Evolutionary conservation across 2,888 invertebrate species (phyloP).

Genomic region (Acleris cristana): DNA sequence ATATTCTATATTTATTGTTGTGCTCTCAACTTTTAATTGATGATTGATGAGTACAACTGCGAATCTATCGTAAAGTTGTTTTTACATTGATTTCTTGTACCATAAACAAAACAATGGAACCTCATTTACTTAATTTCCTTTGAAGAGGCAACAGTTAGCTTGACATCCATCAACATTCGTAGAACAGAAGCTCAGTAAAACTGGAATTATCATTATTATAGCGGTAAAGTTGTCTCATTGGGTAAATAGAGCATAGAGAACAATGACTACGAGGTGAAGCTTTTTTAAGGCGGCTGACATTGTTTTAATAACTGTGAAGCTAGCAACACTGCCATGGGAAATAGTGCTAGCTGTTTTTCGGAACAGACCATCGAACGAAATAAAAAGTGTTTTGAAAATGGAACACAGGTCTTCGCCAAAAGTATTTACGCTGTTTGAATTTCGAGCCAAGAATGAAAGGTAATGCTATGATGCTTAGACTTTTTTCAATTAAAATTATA

Average conservation of each 20-base stretch:
- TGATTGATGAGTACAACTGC: no score
- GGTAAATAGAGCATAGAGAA: slow-evolving; percentile 76
- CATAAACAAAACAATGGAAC: slow-evolving; percentile 17
- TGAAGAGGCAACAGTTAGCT: slow-evolving; percentile 26
- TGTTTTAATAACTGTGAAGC: slow-evolving; percentile 59
- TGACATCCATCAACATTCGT: slow-evolving; percentile 32
- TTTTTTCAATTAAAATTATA: slow-evolving; percentile 11
- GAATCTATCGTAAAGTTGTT: no score
- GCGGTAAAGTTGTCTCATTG: slow-evolving; percentile 59
- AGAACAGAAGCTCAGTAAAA: slow-evolving; percentile 32
- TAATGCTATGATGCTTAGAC: not conserved
- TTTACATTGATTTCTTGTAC: not conserved
- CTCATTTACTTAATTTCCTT: slow-evolving; percentile 16
- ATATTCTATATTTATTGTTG: no score
- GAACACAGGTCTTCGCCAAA: slow-evolving; percentile 10
- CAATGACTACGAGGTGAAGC: slow-evolving; percentile 66
- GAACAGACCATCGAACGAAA: slow-evolving; percentile 15
- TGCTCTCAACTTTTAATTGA: no score
- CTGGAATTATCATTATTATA: slow-evolving; percentile 44
- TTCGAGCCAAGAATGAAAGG: no score
- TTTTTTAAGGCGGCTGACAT: slow-evolving; percentile 48
- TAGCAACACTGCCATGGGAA: slow-evolving; percentile 54
- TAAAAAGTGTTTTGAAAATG: slow-evolving; percentile 22
- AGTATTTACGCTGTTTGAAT: not conserved
- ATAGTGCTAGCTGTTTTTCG: slow-evolving; percentile 35